Evolutionary conservation across 2,888 invertebrate genomes (phyloP).

Genomic region (Hirtodrosophila confusa): DNA sequence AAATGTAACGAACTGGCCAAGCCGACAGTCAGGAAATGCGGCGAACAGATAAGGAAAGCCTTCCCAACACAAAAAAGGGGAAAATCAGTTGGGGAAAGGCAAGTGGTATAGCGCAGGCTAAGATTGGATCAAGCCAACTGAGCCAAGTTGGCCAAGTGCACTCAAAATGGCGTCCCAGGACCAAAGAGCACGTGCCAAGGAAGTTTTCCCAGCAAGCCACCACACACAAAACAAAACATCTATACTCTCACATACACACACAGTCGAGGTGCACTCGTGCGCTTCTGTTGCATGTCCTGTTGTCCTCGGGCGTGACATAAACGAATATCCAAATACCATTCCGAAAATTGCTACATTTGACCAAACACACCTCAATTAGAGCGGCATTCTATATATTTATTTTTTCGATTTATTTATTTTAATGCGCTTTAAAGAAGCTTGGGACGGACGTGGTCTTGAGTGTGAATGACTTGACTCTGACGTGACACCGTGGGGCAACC

Average conservation of each 20-base stretch:
- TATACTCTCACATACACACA: conserved; percentile 24
- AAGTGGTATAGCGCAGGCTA: neutral
- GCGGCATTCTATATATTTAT: conserved; percentile 8
- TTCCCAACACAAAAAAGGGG: conserved; percentile 1
- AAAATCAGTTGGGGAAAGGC: conserved; percentile 6
- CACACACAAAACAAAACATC: conserved; percentile 28
- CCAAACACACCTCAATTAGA: conserved; percentile 75
- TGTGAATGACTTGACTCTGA: conserved; percentile 55
- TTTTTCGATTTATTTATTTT: conserved; percentile 2
- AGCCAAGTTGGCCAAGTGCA: conserved; percentile 31
- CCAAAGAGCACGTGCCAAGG: conserved; percentile 58
- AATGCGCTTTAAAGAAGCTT: conserved; percentile 14
- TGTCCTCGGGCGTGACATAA: conserved; percentile 50
- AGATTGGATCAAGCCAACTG: conserved; percentile 37
- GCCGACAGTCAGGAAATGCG: conserved; percentile 31
- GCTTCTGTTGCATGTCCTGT: conserved; percentile 55
- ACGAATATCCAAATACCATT: conserved; percentile 16
- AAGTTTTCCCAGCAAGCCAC: conserved; percentile 39
- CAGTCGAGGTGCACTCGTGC: conserved; percentile 57
- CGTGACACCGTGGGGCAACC: conserved; percentile 29
- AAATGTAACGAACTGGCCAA: conserved; percentile 10
- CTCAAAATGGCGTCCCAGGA: conserved; percentile 22
- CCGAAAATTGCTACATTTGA: conserved; percentile 66
- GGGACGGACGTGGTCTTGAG: conserved; percentile 29
- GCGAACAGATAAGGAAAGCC: conserved; percentile 6